These are phyloP conservation scores for Smittia sp. DNA, from an alignment of 2,888 invertebrate genomes.

Conservation along the genomic window DNA sequence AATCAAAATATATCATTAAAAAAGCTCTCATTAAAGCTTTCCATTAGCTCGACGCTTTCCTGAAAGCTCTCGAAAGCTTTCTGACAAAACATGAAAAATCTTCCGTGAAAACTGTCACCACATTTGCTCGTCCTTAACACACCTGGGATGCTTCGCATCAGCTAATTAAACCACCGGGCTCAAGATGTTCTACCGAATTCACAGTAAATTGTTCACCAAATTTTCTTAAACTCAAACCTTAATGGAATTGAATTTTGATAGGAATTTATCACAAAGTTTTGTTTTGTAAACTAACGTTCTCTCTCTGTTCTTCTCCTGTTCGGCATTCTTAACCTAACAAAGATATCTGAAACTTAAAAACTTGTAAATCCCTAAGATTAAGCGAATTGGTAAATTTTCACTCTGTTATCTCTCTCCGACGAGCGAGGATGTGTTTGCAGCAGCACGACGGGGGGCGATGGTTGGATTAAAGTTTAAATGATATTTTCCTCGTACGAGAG, in stretches of 20 bases:
- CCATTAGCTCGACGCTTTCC: too few relatives aligned
- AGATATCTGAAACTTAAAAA: slow-evolving; percentile 6
- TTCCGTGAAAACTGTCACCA: too few relatives aligned
- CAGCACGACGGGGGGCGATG: neutral
- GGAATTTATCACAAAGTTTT: too few relatives aligned
- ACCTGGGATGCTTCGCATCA: too few relatives aligned
- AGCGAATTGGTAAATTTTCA: slow-evolving; percentile 9
- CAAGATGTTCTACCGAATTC: too few relatives aligned
- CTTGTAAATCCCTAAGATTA: neutral
- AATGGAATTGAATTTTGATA: neutral
- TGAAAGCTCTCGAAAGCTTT: too few relatives aligned
- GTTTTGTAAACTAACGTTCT: neutral
- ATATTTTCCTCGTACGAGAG: slow-evolving; percentile 40
- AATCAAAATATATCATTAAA: too few relatives aligned
- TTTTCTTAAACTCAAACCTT: neutral
- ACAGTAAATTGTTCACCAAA: too few relatives aligned
- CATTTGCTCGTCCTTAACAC: too few relatives aligned
- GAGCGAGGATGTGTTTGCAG: neutral
- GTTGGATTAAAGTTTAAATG: slow-evolving; percentile 18
- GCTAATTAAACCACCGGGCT: too few relatives aligned
- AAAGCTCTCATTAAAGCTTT: too few relatives aligned
- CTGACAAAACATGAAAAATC: too few relatives aligned
- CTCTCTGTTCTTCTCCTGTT: neutral
- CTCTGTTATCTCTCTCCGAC: neutral
- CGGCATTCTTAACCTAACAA: neutral